Base-by-base conservation (phyloP, 2,797 vertebrate species). In the Argentina silus region DNA sequence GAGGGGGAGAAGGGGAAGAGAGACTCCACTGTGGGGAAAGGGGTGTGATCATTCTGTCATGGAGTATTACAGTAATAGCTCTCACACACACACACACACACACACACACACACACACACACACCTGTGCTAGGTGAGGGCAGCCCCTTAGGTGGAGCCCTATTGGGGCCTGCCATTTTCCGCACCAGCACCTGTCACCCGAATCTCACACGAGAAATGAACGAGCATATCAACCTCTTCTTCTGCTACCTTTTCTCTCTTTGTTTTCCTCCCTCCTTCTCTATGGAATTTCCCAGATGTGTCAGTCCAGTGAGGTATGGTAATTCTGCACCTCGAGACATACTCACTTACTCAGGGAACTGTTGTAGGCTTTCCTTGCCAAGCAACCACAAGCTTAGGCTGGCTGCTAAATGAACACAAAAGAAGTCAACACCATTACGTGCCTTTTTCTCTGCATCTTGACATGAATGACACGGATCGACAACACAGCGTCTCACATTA, bases 1-100 rank as follows among this genome's bases (percentile, higher is more conserved):
- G 47, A 47, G 19, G 70, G 44, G 72, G 65, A 59, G 64, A 70
- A 61, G 81, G 23, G 73, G 85, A 80, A n/a, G 79, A 81, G 81
- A 84, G 84, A 82, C 81, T 89, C 79, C 83, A 80, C 19, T 81
- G 78, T 86, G 80, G 83, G 84, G 88, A 89, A 81, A 79, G 79
- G 85, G 81, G 85, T 88, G 90, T 89, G 88, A 91, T 91, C 88
- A 87, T 90, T 91, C 85, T 90, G 88, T 91, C 91, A 85, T 43
- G n/a, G 68, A 65, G 77, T 70, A 86, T 91, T 89, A 90, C 78
- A 82, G 81, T 88, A 82, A 87, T 77, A 78, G 81, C 44, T 11
- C 70, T 51, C 0, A 48, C 73, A 69, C 62, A 63, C 67, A 55
- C 19, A 42, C 42, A 65, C 43, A 12, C 63, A 3, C 64, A 70